Conservation (phyloP, 2,797 vertebrate genomes). For the Danio kyathit region DNA sequence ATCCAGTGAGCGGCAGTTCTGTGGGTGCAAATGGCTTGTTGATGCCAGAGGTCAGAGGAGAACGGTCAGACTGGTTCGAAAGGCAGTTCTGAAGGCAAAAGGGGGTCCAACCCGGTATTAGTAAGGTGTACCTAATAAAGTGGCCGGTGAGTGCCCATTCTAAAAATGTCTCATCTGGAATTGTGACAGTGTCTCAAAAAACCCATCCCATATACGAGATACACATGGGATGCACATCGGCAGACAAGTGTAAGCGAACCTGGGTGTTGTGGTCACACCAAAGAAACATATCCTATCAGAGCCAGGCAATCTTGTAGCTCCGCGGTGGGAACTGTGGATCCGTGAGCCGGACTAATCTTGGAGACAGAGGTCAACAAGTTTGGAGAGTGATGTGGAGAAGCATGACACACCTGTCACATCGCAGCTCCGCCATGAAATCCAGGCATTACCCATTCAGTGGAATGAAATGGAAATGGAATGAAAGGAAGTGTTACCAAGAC, state of each 20-base stretch:
- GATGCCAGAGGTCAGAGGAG: too few relatives aligned
- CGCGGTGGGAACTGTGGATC: slow-evolving; percentile 58
- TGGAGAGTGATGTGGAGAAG: slow-evolving; percentile 72
- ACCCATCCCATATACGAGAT: slow-evolving; percentile 25
- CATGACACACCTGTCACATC: slow-evolving; percentile 78
- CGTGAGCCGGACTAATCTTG: slow-evolving; percentile 70
- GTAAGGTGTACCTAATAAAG: too few relatives aligned
- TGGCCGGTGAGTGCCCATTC: background rate
- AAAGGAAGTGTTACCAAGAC: slow-evolving; percentile 63
- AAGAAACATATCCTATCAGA: slow-evolving; percentile 71
- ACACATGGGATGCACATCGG: slow-evolving; percentile 29
- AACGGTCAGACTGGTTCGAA: too few relatives aligned
- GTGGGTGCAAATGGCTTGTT: too few relatives aligned
- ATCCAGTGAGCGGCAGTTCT: too few relatives aligned
- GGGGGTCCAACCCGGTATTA: too few relatives aligned
- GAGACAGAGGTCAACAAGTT: slow-evolving; percentile 79
- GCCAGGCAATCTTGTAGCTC: slow-evolving; percentile 73
- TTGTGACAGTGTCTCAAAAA: background rate
- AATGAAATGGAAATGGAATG: slow-evolving; percentile 57
- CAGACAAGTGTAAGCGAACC: slow-evolving; percentile 51
- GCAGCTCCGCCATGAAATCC: slow-evolving; percentile 60
- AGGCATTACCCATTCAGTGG: slow-evolving; percentile 53
- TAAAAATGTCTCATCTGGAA: slow-evolving; percentile 20
- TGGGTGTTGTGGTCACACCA: slow-evolving; percentile 66
- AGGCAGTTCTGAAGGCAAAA: too few relatives aligned